Percentiles rank a stretch among this genome's conserved stretches.
These are phyloP conservation scores for Sparus aurata DNA, from an alignment of 2,797 vertebrate species.

Conservation along the genomic window DNA sequence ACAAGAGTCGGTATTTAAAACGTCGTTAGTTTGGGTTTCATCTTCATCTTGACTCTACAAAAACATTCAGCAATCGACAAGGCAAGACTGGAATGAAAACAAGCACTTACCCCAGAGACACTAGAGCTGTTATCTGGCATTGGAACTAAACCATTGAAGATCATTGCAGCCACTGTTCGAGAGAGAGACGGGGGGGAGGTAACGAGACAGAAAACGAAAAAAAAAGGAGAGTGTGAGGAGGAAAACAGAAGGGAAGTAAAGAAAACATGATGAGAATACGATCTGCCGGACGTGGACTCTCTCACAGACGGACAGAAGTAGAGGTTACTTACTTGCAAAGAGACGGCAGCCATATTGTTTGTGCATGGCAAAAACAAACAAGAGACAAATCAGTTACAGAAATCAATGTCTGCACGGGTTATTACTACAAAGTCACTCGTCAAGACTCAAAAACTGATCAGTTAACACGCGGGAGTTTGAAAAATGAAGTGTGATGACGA, in stretches of 20 bases:
- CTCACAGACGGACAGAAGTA: constrained; percentile 37
- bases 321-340: constrained; percentile 90
- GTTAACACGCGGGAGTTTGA: neutral
- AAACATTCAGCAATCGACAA: neutral
- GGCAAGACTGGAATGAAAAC: constrained; percentile 37
- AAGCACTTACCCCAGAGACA: constrained; percentile 91
- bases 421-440: constrained; percentile 12
- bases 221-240: constrained; percentile 30
- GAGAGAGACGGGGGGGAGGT: constrained; percentile 9
- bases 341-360: constrained; percentile 88
- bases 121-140: constrained; percentile 92
- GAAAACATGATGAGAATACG: constrained; percentile 59
- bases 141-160: constrained; percentile 92
- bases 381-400: constrained; percentile 95
- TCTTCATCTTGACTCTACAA: neutral
- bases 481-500: no score
- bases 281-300: constrained; percentile 31
- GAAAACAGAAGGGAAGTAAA: constrained; percentile 44
- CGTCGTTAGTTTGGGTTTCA: neutral
- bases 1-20: constrained; percentile 1
- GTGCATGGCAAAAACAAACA: constrained; percentile 91
- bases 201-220: constrained; percentile 41
- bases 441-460: neutral
- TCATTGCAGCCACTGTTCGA: constrained; percentile 90
- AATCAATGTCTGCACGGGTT: constrained; percentile 78